Evolutionary conservation across 1,140 invertebrate species (phyloP).

Genomic region (Magallana ariakensis): DNA sequence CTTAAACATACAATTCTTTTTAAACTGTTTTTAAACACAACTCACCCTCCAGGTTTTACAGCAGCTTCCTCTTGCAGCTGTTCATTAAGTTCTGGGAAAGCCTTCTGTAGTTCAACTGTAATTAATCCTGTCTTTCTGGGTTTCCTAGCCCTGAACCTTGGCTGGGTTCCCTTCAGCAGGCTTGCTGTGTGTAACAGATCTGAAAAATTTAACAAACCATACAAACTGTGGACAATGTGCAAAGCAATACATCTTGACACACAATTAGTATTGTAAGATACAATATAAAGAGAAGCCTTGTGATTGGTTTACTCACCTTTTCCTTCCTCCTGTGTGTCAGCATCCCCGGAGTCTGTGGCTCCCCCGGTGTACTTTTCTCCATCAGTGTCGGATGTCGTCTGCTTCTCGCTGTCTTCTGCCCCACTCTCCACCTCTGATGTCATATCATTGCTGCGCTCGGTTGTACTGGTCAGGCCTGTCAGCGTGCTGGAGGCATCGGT

Average conservation of each 20-base stretch:
- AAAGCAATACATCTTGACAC: no score
- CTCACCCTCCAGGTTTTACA: conserved; percentile 48
- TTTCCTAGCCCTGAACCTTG: conserved; percentile 79
- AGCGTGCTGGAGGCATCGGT: conserved; percentile 65
- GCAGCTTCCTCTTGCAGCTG: conserved; percentile 54
- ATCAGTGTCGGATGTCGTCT: conserved; percentile 74
- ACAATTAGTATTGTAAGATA: no score
- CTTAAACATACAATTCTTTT: no score
- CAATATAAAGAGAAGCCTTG: not conserved
- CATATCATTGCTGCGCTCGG: conserved; percentile 69
- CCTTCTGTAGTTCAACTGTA: conserved; percentile 78
- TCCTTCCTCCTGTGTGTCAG: conserved; percentile 60
- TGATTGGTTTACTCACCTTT: conserved; percentile 53
- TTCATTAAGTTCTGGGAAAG: conserved; percentile 76
- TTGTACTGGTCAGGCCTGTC: conserved; percentile 61
- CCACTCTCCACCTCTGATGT: conserved; percentile 72
- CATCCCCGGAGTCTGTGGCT: conserved; percentile 65
- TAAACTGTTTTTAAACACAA: no score
- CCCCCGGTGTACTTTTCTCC: conserved; percentile 58
- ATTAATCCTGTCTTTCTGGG: conserved; percentile 79
- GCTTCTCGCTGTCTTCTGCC: conserved; percentile 75
- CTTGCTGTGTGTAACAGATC: not conserved
- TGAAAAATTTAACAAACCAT: not conserved
- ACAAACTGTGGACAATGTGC: not conserved
- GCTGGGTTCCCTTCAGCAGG: conserved; percentile 63